phyloP scores from a whole-genome alignment of 1,140 invertebrate genomes.

The Drosophila bipectinata region DNA sequence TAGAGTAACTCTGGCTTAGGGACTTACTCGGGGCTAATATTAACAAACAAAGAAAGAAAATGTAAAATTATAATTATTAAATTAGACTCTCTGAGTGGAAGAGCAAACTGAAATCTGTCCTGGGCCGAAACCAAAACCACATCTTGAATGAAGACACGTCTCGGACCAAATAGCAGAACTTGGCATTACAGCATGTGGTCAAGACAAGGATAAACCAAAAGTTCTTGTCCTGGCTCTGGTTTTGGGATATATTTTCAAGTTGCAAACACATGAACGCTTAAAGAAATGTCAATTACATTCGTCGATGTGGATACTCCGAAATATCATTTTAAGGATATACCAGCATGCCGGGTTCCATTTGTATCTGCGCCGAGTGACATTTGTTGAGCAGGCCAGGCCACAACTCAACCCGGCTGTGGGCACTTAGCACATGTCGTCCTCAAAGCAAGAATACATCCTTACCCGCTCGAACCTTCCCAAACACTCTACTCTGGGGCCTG shows the following conservation, averaged over 20 bases:
- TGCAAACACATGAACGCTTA: conserved; percentile 32
- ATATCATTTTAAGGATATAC: conserved; percentile 32
- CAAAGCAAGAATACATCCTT: conserved; percentile 28
- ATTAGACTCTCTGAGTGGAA: background rate
- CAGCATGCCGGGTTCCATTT: background rate
- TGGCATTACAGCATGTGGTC: conserved; percentile 12
- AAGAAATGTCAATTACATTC: conserved; percentile 66
- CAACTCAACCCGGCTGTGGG: conserved; percentile 33
- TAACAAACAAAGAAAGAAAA: background rate
- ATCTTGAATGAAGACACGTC: conserved; percentile 25
- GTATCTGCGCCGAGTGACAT: conserved; percentile 30
- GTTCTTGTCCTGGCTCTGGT: conserved; percentile 28
- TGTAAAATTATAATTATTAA: too few species aligned
- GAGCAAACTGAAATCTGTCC: too few species aligned
- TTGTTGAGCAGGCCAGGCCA: conserved; percentile 35
- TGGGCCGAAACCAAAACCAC: background rate
- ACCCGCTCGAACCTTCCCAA: conserved; percentile 1
- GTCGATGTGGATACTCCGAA: conserved; percentile 46
- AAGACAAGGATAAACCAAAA: conserved; percentile 25
- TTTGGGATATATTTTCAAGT: conserved; percentile 38
- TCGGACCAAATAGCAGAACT: background rate
- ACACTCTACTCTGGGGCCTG: conserved; percentile 3
- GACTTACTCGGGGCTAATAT: conserved; percentile 7
- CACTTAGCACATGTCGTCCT: conserved; percentile 50
- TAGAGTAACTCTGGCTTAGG: conserved; percentile 14